phyloP scores from a whole-genome alignment of 2,888 invertebrate genomes.

The Sthenelais limicola region DNA sequence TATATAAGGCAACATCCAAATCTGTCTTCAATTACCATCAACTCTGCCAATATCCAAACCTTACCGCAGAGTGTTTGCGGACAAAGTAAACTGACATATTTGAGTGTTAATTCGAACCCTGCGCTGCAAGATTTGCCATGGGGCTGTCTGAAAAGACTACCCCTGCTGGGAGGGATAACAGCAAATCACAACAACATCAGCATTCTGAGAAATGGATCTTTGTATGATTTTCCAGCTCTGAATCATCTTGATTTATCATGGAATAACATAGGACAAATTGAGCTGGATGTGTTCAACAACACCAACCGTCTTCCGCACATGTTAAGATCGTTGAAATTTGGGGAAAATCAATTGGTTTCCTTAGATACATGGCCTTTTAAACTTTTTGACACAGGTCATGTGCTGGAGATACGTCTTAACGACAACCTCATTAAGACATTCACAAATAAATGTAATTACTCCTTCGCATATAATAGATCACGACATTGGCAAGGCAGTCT shows the following conservation, averaged over 20 bases:
- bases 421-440: background rate
- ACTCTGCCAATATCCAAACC: too few species aligned
- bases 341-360: background rate
- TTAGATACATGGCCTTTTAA: background rate
- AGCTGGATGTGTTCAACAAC: conserved; percentile 1
- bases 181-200: background rate
- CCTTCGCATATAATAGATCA: too few species aligned
- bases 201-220: background rate
- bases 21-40: too few species aligned
- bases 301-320: background rate
- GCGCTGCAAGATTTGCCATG: conserved; percentile 8
- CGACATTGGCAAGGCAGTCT: too few species aligned
- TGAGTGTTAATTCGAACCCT: too few species aligned
- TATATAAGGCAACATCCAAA: too few species aligned
- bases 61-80: too few species aligned
- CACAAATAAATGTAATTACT: background rate
- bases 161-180: background rate
- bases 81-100: too few species aligned
- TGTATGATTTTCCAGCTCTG: background rate
- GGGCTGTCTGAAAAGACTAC: background rate
- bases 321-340: background rate
- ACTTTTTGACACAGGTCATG: background rate
- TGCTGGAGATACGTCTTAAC: background rate
- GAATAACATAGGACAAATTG: background rate
- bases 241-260: background rate